Conservation (phyloP, 2,888 invertebrate genomes). For the Cheilosia grossa region DNA sequence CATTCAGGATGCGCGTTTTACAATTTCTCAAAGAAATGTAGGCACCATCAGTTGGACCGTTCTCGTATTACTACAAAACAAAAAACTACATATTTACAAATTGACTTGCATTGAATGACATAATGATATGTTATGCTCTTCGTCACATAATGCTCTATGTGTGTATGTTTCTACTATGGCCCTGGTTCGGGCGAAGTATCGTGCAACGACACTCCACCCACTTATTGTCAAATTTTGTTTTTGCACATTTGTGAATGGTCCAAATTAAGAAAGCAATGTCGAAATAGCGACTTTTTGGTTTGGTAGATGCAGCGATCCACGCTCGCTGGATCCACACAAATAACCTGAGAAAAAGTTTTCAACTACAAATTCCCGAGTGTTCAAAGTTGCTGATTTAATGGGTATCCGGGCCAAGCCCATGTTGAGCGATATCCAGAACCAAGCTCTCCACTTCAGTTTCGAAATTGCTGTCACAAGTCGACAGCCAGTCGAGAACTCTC, state of each 20-base stretch:
- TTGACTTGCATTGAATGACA: slow-evolving; percentile 40
- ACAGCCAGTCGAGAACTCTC: slow-evolving; percentile 88
- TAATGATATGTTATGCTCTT: slow-evolving; percentile 55
- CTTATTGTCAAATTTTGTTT: slow-evolving; percentile 66
- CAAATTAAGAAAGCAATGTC: slow-evolving; percentile 66
- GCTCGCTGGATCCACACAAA: slow-evolving; percentile 10
- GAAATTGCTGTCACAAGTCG: slow-evolving; percentile 84
- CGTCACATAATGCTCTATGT: slow-evolving; percentile 38
- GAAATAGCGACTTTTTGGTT: slow-evolving; percentile 27
- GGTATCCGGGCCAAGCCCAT: slow-evolving; percentile 32
- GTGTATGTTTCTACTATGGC: slow-evolving; percentile 54
- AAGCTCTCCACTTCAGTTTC: slow-evolving; percentile 81
- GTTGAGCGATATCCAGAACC: slow-evolving; percentile 77
- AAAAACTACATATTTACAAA: slow-evolving; percentile 41
- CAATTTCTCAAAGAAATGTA: neutral
- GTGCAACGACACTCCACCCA: slow-evolving; percentile 44
- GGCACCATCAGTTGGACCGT: neutral
- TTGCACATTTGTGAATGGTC: slow-evolving; percentile 65
- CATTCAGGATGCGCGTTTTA: neutral
- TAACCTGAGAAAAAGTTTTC: slow-evolving; percentile 51
- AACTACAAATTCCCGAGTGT: slow-evolving; percentile 52
- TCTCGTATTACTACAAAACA: slow-evolving; percentile 9
- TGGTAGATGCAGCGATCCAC: slow-evolving; percentile 20
- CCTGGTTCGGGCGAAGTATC: slow-evolving; percentile 51
- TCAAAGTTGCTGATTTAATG: slow-evolving; percentile 18